phyloP scores from a whole-genome alignment of 2,113 vertebrate species.

The Aptenodytes forsteri region DNA sequence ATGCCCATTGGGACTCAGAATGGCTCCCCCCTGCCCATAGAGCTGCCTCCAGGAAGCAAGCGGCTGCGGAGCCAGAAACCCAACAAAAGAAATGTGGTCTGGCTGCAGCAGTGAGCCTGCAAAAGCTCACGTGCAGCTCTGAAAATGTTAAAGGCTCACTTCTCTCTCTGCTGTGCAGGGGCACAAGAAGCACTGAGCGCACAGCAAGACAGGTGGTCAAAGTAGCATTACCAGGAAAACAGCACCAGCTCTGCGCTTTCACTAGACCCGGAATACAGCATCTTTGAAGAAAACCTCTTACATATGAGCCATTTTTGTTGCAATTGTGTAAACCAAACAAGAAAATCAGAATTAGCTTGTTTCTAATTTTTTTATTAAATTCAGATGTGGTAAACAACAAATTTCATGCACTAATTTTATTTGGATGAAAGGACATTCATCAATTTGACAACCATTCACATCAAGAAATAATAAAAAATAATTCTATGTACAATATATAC shows the following conservation, averaged over 20 bases:
- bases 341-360: not conserved
- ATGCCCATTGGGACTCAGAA: not conserved
- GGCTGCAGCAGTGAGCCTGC: not conserved
- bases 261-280: not conserved
- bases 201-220: not conserved
- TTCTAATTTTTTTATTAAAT: not conserved
- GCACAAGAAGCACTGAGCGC: not conserved
- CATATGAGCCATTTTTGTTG: rapidly evolving
- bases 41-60: not conserved
- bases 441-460: not conserved
- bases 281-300: not conserved
- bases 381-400: not conserved
- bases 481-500: not conserved
- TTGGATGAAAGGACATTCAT: not conserved
- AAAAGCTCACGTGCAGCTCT: not conserved
- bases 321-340: not conserved
- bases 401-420: not conserved
- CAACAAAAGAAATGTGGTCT: rapidly evolving
- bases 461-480: not conserved
- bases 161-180: not conserved
- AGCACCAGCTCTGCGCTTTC: not conserved
- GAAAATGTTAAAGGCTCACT: not conserved
- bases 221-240: too few relatives aligned
- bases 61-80: too few relatives aligned
- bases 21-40: not conserved